Evolutionary conservation across 2,113 vertebrate genomes (phyloP).

Genomic region (Cyanoramphus novaezelandiae): DNA sequence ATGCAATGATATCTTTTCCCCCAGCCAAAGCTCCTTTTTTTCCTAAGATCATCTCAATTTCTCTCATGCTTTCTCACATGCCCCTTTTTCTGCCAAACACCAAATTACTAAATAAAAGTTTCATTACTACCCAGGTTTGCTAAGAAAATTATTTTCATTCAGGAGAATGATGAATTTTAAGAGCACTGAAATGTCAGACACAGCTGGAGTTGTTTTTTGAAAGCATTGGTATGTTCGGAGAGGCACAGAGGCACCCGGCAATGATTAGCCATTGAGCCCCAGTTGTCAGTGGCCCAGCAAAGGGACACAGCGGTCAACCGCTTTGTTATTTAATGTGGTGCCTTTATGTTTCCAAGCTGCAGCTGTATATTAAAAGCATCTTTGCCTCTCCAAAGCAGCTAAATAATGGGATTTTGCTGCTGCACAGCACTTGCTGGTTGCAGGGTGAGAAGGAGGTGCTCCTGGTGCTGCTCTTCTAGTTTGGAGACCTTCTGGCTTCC

Average conservation of each 20-base stretch:
- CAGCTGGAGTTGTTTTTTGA: constrained; percentile 46
- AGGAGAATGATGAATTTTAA: constrained; percentile 53
- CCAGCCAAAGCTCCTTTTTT: not conserved
- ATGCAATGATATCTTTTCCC: not conserved
- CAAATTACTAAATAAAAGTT: constrained; percentile 56
- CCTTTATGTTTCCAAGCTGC: constrained; percentile 30
- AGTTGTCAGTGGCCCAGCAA: not conserved
- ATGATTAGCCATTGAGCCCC: not conserved
- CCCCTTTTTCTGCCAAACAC: not conserved
- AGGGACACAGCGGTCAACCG: constrained; percentile 28
- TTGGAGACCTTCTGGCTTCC: not conserved
- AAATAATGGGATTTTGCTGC: constrained; percentile 13
- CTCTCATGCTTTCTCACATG: not conserved
- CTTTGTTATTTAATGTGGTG: constrained; percentile 37
- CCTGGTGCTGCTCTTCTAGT: not conserved
- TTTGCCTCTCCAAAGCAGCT: not conserved
- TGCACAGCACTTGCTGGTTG: not conserved
- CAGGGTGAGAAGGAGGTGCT: not conserved
- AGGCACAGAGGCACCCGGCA: not conserved
- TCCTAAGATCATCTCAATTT: not conserved
- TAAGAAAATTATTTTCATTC: constrained; percentile 38
- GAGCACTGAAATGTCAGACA: constrained; percentile 59
- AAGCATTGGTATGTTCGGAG: constrained; percentile 17
- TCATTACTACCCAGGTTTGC: constrained; percentile 34
- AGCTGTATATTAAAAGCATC: constrained; percentile 39